Conservation (phyloP, 2,797 vertebrate species). For the Hydrocynus forskahlii region DNA sequence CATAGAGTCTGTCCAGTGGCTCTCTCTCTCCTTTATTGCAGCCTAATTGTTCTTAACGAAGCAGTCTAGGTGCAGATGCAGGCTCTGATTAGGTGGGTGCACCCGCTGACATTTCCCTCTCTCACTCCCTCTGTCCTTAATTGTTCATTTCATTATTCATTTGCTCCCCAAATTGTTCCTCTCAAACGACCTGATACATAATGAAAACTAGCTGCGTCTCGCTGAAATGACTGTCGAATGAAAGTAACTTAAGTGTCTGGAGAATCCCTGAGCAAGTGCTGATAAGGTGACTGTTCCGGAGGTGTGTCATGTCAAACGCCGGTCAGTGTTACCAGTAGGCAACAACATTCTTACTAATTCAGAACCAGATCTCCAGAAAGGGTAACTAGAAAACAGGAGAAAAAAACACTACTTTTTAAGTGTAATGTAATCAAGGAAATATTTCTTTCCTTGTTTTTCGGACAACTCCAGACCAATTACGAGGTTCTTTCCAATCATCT, state of each 20-base stretch:
- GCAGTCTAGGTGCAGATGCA: conserved; percentile 73
- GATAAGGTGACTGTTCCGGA: not conserved
- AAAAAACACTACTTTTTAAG: not conserved
- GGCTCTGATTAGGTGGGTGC: conserved; percentile 71
- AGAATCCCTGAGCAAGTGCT: conserved; percentile 30
- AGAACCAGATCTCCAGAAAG: too few species aligned
- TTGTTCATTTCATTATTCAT: conserved; percentile 67
- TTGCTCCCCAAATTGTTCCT: conserved; percentile 60
- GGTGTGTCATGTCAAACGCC: conserved; percentile 7
- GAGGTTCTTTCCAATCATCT: not conserved
- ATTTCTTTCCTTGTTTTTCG: not conserved
- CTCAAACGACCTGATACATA: conserved; percentile 62
- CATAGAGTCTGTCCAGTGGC: conserved; percentile 56
- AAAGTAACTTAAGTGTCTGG: conserved; percentile 34
- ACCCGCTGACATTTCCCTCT: conserved; percentile 64
- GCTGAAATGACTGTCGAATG: conserved; percentile 35
- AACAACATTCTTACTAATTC: conserved; percentile 4
- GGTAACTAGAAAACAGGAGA: not conserved
- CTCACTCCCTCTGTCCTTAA: conserved; percentile 60
- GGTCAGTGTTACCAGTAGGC: not conserved
- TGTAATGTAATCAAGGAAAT: not conserved
- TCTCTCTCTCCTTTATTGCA: conserved; percentile 64
- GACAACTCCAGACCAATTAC: not conserved
- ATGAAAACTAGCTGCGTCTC: conserved; percentile 52
- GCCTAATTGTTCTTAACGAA: conserved; percentile 76